Evolutionary conservation across 2,797 vertebrate genomes (phyloP).

Genomic region (Gymnothorax reevesii): DNA sequence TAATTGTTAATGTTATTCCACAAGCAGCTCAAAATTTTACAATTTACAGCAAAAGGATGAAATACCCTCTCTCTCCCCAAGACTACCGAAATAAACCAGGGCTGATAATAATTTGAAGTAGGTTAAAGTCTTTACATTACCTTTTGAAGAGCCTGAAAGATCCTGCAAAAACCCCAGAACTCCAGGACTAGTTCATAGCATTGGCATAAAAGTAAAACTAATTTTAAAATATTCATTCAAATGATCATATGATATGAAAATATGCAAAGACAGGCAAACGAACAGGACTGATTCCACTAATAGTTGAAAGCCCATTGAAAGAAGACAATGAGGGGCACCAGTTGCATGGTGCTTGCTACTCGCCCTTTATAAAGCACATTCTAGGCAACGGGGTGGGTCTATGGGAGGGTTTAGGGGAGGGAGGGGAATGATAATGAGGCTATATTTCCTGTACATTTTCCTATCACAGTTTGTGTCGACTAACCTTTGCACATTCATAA

Average conservation of each 20-base stretch:
- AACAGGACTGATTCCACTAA: neutral
- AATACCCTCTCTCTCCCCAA: neutral
- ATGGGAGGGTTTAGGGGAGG: neutral
- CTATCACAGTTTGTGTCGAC: neutral
- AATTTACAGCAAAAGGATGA: neutral
- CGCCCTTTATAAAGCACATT: conserved; percentile 15
- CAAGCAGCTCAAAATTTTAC: neutral
- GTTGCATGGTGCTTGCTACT: neutral
- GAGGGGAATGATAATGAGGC: neutral
- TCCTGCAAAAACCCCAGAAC: neutral
- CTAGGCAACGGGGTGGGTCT: conserved; percentile 9
- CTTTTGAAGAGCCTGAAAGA: neutral
- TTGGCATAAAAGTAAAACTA: neutral
- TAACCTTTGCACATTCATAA: neutral
- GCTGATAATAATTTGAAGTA: neutral
- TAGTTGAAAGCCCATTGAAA: neutral
- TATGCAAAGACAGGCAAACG: neutral
- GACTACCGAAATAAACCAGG: neutral
- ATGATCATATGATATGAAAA: neutral
- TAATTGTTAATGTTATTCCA: neutral
- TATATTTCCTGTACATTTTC: neutral
- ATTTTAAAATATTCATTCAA: neutral
- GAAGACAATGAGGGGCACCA: neutral
- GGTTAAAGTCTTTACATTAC: neutral
- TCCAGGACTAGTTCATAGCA: neutral